Evolutionary conservation across 2,888 invertebrate genomes (phyloP).

Genomic region (Phaonia tiefii): DNA sequence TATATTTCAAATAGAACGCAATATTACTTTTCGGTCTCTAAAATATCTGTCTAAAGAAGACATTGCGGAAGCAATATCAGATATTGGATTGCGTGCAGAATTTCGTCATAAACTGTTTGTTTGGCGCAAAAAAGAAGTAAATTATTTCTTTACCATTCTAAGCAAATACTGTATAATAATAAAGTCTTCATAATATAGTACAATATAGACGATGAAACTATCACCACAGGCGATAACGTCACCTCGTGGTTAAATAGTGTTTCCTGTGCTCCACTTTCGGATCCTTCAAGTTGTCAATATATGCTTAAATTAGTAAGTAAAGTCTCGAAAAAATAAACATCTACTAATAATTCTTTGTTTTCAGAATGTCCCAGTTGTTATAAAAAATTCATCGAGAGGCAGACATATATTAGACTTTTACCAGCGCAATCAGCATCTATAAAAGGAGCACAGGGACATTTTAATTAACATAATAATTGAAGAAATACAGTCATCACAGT

Average conservation of each 20-base stretch:
- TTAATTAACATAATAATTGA: background rate
- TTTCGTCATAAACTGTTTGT: constrained; percentile 26
- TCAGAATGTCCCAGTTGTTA: too few species aligned
- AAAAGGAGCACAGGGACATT: background rate
- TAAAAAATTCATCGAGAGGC: too few species aligned
- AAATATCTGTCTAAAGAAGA: background rate
- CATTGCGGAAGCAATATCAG: constrained; percentile 8
- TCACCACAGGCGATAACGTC: background rate
- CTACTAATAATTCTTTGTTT: too few species aligned
- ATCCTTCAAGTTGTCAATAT: background rate
- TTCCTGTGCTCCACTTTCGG: background rate
- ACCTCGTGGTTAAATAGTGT: background rate
- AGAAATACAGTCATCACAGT: background rate
- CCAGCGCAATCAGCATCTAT: background rate
- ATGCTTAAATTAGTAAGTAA: too few species aligned
- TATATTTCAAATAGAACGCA: too few species aligned
- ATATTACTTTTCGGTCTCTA: too few species aligned
- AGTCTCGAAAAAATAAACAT: too few species aligned
- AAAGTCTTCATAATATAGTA: constrained; percentile 6
- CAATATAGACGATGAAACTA: background rate
- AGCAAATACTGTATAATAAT: too few species aligned
- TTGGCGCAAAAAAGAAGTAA: constrained; percentile 25
- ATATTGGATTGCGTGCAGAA: constrained; percentile 29
- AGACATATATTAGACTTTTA: background rate
- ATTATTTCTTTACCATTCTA: background rate